phyloP scores from a whole-genome alignment of 2,113 vertebrate genomes.

The Cisticola juncidis region DNA sequence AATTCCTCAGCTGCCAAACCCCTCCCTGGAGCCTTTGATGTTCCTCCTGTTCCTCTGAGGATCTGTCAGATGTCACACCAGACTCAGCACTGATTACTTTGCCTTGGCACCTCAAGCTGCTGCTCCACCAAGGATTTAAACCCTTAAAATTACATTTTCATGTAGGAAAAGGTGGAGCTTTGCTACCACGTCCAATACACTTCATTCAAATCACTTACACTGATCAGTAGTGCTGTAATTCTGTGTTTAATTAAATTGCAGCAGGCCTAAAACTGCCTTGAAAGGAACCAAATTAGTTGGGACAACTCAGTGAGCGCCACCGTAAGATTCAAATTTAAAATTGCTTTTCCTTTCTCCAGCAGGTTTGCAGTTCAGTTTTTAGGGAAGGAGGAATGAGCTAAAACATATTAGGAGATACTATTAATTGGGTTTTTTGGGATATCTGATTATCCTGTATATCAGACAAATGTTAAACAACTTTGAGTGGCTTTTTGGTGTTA shows the following conservation, averaged over 20 bases:
- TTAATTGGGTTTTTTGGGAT: background rate
- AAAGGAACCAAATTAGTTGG: background rate
- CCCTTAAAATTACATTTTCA: background rate
- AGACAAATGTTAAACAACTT: background rate
- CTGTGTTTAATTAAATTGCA: background rate
- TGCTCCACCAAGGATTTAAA: background rate
- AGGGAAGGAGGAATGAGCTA: background rate
- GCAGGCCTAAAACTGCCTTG: background rate
- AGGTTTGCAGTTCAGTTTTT: background rate
- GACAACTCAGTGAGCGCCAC: rapidly evolving
- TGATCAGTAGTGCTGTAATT: background rate
- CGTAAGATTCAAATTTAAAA: background rate
- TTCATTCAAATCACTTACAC: background rate
- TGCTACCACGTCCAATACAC: background rate
- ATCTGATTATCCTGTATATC: background rate
- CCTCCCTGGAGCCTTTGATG: background rate
- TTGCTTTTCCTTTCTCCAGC: background rate
- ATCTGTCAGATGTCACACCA: background rate
- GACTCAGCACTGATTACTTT: background rate
- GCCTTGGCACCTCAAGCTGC: background rate
- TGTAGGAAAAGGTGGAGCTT: background rate
- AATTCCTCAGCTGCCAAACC: background rate
- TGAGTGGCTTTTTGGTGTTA: background rate
- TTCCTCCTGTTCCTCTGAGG: background rate
- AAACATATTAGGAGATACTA: background rate